Conservation (phyloP, 2,797 vertebrate genomes). For the Fringilla coelebs region DNA sequence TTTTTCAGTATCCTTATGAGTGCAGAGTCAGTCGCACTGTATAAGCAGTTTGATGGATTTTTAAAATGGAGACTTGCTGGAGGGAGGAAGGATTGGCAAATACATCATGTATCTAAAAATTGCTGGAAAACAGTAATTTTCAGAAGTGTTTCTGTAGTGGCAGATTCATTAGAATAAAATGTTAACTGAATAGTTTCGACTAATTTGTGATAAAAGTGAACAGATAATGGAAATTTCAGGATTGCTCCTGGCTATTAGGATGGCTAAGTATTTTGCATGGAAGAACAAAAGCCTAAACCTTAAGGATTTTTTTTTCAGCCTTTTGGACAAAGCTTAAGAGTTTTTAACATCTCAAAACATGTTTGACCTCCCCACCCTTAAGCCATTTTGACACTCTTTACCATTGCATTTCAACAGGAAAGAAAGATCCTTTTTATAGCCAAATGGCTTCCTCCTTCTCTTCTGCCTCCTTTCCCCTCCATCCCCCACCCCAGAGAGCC, state of each 20-base stretch:
- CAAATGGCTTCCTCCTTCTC: constrained; percentile 66
- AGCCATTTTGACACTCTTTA: constrained; percentile 60
- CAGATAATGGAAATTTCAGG: neutral
- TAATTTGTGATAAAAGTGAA: neutral
- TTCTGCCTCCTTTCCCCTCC: constrained; percentile 50
- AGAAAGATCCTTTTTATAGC: constrained; percentile 67
- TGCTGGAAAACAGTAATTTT: neutral
- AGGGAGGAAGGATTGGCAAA: neutral
- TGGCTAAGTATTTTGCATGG: neutral
- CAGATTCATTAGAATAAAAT: neutral
- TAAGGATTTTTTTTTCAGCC: neutral
- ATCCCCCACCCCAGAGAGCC: constrained; percentile 48
- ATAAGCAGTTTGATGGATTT: neutral
- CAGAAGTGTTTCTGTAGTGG: neutral
- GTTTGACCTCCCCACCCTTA: constrained; percentile 60
- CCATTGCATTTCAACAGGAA: constrained; percentile 67
- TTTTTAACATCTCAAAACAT: constrained; percentile 63
- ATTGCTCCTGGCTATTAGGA: neutral
- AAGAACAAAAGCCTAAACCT: constrained; percentile 13
- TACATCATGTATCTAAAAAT: neutral
- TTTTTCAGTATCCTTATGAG: neutral
- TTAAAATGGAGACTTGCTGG: neutral
- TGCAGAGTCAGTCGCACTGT: neutral
- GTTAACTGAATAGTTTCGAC: neutral
- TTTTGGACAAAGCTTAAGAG: constrained; percentile 17